Evolutionary conservation across 2,113 vertebrate species (phyloP), one percentile per base, ranked within the genome.

Genomic region (Pimephales promelas): DNA sequence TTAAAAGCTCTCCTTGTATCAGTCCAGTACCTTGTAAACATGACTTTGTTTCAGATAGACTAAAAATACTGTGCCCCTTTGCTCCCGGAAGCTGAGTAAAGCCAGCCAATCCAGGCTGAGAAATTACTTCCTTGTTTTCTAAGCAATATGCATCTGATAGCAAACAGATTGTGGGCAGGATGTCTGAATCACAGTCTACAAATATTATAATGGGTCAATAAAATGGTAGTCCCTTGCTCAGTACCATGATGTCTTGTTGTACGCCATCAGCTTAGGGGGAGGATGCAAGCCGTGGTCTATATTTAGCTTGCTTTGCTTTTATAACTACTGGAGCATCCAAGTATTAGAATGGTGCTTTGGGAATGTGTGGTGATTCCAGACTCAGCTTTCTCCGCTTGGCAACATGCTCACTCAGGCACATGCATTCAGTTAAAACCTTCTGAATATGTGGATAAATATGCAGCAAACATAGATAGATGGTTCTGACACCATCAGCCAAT

Each of bases 251-350:
- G 61, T 68, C 40, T 74, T 75, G 8, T 75, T 45, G 68, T 62
- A 40, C 54, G 28, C 61, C 73, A 47, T 85, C 78, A 71, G 80
- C 34, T 76, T 36, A 82, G 52, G 64, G 79, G 62, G 61, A 80
- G 61, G 74, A 81, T 52, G 80, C 47, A 28, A 24, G 34, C n/a
- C n/a, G 76, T 54, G 77, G 20, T 72, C 87, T 88, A 88, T 88
- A 85, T 86, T 85, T 88, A 88, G 87, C 14, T 40, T 56, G 24
- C 16, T 76, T 85, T 56, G 81, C 52, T 78, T 85, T 68, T 56
- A 54, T 49, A 87, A 45, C 81, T 61, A 59, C 43, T 70, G 47
- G 54, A 83, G 72, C 71, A 72, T 85, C 43, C 68, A 79, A 74
- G 81, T 83, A 84, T 54, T 40, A 49, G 34, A 75, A 71, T 31